Evolutionary conservation across 2,888 invertebrate genomes (phyloP).

Genomic region (Anthophora plumipes): DNA sequence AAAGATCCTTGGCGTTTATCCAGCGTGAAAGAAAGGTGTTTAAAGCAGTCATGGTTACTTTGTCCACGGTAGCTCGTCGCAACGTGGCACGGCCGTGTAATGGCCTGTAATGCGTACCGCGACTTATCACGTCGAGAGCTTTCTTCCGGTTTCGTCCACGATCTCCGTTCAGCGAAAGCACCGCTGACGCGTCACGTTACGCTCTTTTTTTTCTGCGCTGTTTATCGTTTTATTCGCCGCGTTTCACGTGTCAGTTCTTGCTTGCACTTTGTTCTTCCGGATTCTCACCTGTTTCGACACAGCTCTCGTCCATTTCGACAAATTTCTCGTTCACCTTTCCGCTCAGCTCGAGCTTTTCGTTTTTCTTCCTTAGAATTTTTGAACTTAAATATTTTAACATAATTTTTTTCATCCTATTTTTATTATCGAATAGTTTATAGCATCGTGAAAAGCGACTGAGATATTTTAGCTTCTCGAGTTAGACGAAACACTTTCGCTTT

Average conservation of each 20-base stretch:
- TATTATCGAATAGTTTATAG: too few relatives aligned
- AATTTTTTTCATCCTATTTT: too few relatives aligned
- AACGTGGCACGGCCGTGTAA: constrained; percentile 38
- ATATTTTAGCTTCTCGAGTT: too few relatives aligned
- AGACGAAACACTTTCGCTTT: too few relatives aligned
- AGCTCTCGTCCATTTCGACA: not conserved
- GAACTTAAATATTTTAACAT: too few relatives aligned
- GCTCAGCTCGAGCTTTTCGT: too few relatives aligned
- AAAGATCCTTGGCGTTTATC: constrained; percentile 5
- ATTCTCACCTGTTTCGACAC: not conserved
- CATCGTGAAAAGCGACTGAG: too few relatives aligned
- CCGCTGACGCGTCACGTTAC: not conserved
- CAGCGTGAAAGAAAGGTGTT: constrained; percentile 14
- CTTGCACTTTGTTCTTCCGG: not conserved
- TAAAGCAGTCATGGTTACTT: constrained; percentile 22
- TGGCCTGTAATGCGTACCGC: constrained; percentile 46
- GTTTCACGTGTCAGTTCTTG: not conserved
- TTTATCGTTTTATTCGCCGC: not conserved
- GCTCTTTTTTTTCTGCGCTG: constrained; percentile 4
- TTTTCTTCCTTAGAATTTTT: too few relatives aligned
- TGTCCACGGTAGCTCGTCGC: constrained; percentile 8
- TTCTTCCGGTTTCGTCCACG: constrained; percentile 55
- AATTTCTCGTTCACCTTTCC: too few relatives aligned
- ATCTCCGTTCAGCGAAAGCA: constrained; percentile 42
- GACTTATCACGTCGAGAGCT: constrained; percentile 62